phyloP scores from a whole-genome alignment of 2,113 vertebrate species.

The Malurus alboscapulatus region DNA sequence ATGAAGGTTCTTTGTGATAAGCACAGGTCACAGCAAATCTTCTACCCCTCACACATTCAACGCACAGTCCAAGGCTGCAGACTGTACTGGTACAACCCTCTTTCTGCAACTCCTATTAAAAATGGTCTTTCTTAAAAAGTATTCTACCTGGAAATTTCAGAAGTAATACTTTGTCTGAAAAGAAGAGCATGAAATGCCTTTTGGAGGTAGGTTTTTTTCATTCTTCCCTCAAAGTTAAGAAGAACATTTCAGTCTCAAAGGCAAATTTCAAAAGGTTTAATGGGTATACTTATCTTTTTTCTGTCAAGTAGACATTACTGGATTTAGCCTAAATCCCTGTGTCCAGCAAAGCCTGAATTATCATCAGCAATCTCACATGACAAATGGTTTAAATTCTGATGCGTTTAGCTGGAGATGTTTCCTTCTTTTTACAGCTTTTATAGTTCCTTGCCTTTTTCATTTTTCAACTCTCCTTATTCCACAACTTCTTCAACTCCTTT shows the following conservation, averaged over 20 bases:
- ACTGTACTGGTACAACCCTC: background rate
- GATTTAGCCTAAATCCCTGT: background rate
- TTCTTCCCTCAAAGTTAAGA: background rate
- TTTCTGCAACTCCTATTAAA: background rate
- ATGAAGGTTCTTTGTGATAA: background rate
- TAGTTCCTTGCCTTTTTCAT: background rate
- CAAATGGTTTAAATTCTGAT: background rate
- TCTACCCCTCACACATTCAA: background rate
- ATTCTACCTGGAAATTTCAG: background rate
- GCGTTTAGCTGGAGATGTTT: background rate
- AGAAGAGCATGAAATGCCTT: background rate
- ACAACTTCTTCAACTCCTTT: background rate
- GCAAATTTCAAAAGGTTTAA: background rate
- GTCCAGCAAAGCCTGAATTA: conserved; percentile 4
- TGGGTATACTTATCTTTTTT: background rate
- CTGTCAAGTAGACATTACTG: background rate
- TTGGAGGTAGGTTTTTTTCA: background rate
- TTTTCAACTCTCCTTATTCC: background rate
- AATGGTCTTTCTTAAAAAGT: background rate
- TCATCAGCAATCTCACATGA: background rate
- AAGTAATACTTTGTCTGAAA: background rate
- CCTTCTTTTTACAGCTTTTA: background rate
- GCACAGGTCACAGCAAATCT: background rate
- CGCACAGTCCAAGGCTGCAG: background rate
- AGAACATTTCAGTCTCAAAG: background rate